Conservation (phyloP, 1,140 invertebrate genomes). For the Sogatella furcifera region DNA sequence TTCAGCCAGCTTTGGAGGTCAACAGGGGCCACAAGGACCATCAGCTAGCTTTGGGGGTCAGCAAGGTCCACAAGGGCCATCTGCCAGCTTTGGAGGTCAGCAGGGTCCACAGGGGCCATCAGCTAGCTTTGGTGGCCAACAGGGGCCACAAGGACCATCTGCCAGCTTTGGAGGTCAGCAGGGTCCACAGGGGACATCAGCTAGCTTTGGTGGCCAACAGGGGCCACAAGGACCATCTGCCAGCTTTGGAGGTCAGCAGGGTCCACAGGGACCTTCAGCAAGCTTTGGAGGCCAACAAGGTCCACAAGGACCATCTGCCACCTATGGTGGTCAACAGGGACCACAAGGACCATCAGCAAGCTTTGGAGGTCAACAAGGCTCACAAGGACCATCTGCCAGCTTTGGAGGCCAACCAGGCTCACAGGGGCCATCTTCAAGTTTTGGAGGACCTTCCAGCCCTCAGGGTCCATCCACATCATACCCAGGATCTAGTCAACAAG, state of each 20-base stretch:
- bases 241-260: constrained; percentile 19
- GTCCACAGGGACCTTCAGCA: constrained; percentile 24
- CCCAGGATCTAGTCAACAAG: constrained; percentile 16
- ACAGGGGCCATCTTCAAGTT: constrained; percentile 18
- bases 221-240: constrained; percentile 22
- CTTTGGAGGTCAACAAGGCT: constrained; percentile 15
- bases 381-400: constrained; percentile 19
- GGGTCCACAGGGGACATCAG: constrained; percentile 18
- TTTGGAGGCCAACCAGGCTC: constrained; percentile 18
- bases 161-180: constrained; percentile 12
- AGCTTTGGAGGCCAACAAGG: constrained; percentile 22
- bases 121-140: constrained; percentile 11
- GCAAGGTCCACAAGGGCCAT: constrained; percentile 23
- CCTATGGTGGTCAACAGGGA: constrained; percentile 16
- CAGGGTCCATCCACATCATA: constrained; percentile 16
- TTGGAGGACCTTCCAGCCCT: constrained; percentile 10
- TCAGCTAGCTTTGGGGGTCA: constrained; percentile 20
- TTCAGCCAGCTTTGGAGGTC: constrained; percentile 19
- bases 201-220: constrained; percentile 18
- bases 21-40: constrained; percentile 25
- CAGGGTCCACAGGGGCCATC: constrained; percentile 21
- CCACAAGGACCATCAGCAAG: constrained; percentile 21
- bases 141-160: constrained; percentile 20
- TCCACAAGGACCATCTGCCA: constrained; percentile 25
- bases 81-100: constrained; percentile 20